Evolutionary conservation across 2,113 vertebrate species (phyloP).

Genomic region (Centrocercus urophasianus): DNA sequence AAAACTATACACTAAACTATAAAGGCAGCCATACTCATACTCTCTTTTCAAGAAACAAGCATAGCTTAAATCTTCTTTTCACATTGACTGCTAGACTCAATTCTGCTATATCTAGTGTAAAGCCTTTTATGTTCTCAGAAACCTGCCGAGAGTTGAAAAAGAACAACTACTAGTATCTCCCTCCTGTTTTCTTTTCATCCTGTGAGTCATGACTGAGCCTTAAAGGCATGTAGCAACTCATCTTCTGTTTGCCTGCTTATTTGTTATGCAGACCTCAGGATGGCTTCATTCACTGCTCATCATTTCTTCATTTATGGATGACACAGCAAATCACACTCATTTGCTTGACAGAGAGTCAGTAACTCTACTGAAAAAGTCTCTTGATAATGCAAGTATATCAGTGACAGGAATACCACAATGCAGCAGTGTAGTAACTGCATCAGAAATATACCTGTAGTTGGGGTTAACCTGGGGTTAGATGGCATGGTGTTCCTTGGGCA

Average conservation of each 20-base stretch:
- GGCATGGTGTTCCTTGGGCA: rapidly evolving
- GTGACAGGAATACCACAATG: neutral
- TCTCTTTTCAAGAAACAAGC: neutral
- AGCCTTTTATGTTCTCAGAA: neutral
- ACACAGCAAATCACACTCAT: neutral
- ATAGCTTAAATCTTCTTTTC: neutral
- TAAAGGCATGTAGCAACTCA: rapidly evolving
- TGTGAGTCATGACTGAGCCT: rapidly evolving
- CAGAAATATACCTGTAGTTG: neutral
- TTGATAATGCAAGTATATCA: neutral
- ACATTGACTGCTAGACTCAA: neutral
- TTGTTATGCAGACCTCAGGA: neutral
- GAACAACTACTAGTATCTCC: neutral
- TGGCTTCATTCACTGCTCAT: neutral
- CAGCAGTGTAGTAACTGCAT: neutral
- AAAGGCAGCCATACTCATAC: neutral
- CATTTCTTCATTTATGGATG: neutral
- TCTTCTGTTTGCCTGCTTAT: neutral
- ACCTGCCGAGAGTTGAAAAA: neutral
- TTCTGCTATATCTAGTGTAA: neutral
- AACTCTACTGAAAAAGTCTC: neutral
- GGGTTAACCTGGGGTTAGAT: neutral
- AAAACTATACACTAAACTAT: rapidly evolving
- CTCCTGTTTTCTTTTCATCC: neutral
- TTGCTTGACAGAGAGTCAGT: neutral